phyloP scores from a whole-genome alignment of 53 echinoderm and acorn worm genomes.

The Luidia sarsii region DNA sequence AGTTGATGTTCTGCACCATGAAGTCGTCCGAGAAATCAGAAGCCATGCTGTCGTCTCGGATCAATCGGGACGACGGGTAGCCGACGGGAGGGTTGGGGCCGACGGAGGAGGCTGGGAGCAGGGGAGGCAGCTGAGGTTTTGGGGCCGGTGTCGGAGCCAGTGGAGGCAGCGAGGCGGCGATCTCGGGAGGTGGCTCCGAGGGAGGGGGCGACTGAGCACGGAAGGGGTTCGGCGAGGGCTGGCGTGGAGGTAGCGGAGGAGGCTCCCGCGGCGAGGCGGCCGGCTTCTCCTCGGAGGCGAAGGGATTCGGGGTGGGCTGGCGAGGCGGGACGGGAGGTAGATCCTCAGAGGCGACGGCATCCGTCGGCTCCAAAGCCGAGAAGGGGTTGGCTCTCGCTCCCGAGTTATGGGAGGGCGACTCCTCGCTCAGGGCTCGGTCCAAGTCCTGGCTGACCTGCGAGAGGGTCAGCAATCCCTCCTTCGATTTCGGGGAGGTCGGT shows the following conservation, averaged over 20 bases:
- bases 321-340: slow-evolving; percentile 67
- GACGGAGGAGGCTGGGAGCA: not conserved
- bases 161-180: slow-evolving; percentile 25
- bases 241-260: slow-evolving; percentile 46
- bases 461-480: slow-evolving; percentile 46
- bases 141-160: slow-evolving; percentile 20
- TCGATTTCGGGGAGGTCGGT: slow-evolving; percentile 15
- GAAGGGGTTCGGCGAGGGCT: slow-evolving; percentile 92
- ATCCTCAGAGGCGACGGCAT: not conserved
- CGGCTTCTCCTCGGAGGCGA: slow-evolving; percentile 14
- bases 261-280: not conserved
- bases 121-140: slow-evolving; percentile 6
- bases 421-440: slow-evolving; percentile 50
- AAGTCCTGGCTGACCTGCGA: slow-evolving; percentile 71
- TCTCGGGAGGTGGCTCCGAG: not conserved
- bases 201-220: slow-evolving; percentile 30
- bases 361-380: slow-evolving; percentile 20
- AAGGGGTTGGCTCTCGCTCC: slow-evolving; percentile 47
- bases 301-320: slow-evolving; percentile 46
- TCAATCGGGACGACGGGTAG: slow-evolving; percentile 23
- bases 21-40: slow-evolving; percentile 94
- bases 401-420: not conserved
- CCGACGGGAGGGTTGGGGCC: not conserved
- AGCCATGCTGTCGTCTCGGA: slow-evolving; percentile 84
- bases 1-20: slow-evolving; percentile 79